These are phyloP conservation scores for Therioaphis trifolii DNA, from an alignment of 2,888 invertebrate genomes.

Conservation along the genomic window DNA sequence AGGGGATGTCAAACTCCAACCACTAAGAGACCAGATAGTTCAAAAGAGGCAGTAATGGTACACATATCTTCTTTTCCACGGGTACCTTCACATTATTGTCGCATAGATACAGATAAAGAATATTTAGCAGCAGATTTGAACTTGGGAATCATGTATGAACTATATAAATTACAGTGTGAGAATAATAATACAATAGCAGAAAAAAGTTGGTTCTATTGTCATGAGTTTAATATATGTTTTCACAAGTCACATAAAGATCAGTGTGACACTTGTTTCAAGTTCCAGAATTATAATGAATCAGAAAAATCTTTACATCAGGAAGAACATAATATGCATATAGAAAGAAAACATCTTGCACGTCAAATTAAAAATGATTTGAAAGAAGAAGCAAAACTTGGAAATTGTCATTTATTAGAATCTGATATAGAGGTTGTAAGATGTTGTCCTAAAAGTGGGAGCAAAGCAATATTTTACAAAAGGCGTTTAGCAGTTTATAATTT, in stretches of 20 bases:
- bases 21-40: neutral
- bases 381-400: constrained; percentile 13
- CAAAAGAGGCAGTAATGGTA: constrained; percentile 16
- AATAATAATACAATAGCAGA: constrained; percentile 1
- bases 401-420: constrained; percentile 20
- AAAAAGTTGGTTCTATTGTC: constrained; percentile 3
- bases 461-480: constrained; percentile 22
- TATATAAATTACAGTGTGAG: constrained; percentile 1
- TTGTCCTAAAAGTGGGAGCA: neutral
- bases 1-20: constrained; percentile 4
- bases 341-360: constrained; percentile 8
- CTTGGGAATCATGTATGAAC: neutral
- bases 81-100: no score
- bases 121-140: no score
- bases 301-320: constrained; percentile 11
- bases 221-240: constrained; percentile 16
- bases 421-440: constrained; percentile 12
- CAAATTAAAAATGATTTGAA: constrained; percentile 12
- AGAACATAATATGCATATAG: constrained; percentile 3
- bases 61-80: no score
- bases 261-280: constrained; percentile 5
- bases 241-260: neutral
- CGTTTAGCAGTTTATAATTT: constrained; percentile 6
- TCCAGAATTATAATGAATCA: neutral
- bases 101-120: no score